Conservation (phyloP, 2,888 invertebrate species). For the Polydrusus cervinus region DNA sequence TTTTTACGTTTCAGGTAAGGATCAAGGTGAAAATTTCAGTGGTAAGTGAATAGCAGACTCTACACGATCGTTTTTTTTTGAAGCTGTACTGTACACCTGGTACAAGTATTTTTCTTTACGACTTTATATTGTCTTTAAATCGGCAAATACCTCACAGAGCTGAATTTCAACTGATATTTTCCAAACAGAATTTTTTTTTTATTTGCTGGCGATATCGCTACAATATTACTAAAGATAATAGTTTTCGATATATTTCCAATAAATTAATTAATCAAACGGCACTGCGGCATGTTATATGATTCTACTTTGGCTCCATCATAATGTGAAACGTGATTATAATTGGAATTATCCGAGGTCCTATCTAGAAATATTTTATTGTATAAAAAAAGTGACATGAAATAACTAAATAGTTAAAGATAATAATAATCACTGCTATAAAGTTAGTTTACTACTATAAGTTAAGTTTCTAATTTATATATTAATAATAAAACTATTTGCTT, state of each 20-base stretch:
- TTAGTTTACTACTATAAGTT: too few species aligned
- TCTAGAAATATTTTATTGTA: neutral
- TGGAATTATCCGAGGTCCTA: neutral
- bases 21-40: too few species aligned
- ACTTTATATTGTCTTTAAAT: neutral
- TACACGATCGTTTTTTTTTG: too few species aligned
- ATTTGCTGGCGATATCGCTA: neutral
- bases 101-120: too few species aligned
- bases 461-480: too few species aligned
- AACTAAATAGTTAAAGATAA: too few species aligned
- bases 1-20: too few species aligned
- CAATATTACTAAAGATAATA: conserved; percentile 18
- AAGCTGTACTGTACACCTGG: too few species aligned
- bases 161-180: neutral
- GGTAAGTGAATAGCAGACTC: too few species aligned
- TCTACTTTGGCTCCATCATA: conserved; percentile 5
- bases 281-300: neutral
- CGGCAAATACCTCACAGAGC: neutral
- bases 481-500: too few species aligned
- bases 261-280: neutral
- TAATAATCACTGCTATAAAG: too few species aligned
- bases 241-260: conserved; percentile 16
- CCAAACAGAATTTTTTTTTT: neutral
- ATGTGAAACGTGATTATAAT: conserved; percentile 19
- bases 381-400: too few species aligned